Evolutionary conservation across 2,797 vertebrate species (phyloP).

Genomic region (Geotrypetes seraphini): DNA sequence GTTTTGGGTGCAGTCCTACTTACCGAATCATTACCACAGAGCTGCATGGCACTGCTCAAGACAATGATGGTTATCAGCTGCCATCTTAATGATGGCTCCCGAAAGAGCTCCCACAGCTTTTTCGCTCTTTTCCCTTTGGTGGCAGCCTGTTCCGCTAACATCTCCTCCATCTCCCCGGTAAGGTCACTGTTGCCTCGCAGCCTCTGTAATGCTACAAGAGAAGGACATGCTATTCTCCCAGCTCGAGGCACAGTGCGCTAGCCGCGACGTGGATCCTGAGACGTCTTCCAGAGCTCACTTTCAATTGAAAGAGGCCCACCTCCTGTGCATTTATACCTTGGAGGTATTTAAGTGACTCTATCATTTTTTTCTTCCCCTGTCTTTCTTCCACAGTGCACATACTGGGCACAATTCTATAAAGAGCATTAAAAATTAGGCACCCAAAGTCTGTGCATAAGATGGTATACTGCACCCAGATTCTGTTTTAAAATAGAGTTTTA

Average conservation of each 20-base stretch:
- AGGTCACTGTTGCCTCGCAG: constrained; percentile 61
- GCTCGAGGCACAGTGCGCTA: not conserved
- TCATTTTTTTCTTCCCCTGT: too few species aligned
- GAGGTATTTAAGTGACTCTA: too few species aligned
- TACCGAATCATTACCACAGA: constrained; percentile 80
- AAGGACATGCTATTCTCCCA: not conserved
- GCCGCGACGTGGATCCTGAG: too few species aligned
- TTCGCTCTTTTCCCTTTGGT: constrained; percentile 42
- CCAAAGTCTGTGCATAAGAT: too few species aligned
- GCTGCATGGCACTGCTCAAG: constrained; percentile 81
- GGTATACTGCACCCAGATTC: too few species aligned
- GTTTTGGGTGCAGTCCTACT: constrained; percentile 27
- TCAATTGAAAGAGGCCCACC: too few species aligned
- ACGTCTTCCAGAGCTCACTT: too few species aligned
- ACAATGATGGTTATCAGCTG: constrained; percentile 69
- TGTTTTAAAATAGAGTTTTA: too few species aligned
- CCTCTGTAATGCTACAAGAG: constrained; percentile 54
- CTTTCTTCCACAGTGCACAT: too few species aligned
- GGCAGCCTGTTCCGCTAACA: constrained; percentile 67
- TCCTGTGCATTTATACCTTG: too few species aligned
- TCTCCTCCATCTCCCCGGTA: constrained; percentile 67
- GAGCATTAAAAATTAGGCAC: too few species aligned
- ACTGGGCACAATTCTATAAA: too few species aligned
- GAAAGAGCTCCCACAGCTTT: constrained; percentile 65
- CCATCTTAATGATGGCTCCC: constrained; percentile 57